Evolutionary conservation across 2,797 vertebrate genomes (phyloP).

Genomic region (Macropus fuliginosus): DNA sequence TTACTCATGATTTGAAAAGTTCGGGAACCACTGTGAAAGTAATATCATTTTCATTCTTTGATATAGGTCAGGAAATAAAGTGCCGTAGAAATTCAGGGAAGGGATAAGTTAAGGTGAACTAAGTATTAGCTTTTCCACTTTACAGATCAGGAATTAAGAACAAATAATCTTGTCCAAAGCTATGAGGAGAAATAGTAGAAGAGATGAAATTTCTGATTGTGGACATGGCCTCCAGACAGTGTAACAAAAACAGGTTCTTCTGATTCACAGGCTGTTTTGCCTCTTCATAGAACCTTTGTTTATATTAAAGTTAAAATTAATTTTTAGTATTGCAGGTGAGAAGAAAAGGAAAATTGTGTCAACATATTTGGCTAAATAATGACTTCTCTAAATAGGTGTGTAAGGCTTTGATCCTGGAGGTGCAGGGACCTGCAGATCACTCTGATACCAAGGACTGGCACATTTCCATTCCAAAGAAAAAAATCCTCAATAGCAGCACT

Average conservation of each 20-base stretch:
- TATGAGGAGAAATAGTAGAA: neutral
- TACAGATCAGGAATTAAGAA: neutral
- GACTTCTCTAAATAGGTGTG: neutral
- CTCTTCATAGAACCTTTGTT: neutral
- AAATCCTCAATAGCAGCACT: neutral
- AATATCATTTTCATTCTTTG: neutral
- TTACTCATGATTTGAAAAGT: neutral
- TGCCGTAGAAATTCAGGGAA: neutral
- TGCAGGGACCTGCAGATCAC: neutral
- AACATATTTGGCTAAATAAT: neutral
- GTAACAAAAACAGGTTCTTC: neutral
- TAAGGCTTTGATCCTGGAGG: neutral
- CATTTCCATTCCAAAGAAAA: constrained; percentile 51
- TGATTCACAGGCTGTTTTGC: neutral
- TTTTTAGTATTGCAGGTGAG: neutral
- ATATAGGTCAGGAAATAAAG: neutral
- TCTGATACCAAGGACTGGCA: constrained; percentile 2
- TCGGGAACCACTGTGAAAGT: neutral
- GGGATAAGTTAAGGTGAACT: neutral
- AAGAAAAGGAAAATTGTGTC: neutral
- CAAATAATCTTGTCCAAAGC: neutral
- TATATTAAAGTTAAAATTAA: constrained; percentile 25
- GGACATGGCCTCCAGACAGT: neutral
- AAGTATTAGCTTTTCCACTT: neutral
- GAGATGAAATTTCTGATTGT: neutral